A percentile compares a stretch with the other conserved stretches of the same genome.
These are phyloP conservation scores for Anthopleura sola DNA, from an alignment of 64 coral and sea anemone species.

Conservation along the genomic window DNA sequence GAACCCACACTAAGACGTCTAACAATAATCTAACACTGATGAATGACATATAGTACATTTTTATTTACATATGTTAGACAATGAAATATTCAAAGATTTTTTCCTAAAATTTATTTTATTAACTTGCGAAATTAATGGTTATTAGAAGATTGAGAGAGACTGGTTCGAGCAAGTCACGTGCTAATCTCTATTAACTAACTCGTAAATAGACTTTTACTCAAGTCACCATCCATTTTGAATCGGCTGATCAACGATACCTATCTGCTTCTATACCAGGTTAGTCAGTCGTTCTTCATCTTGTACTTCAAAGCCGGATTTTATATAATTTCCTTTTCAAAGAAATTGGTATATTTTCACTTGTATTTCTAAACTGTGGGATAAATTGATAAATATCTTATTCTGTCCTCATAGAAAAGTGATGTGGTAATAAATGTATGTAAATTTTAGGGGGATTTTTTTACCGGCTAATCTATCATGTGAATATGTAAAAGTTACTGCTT, in stretches of 20 bases:
- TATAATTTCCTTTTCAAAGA: background rate
- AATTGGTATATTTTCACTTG: background rate
- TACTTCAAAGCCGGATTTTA: background rate
- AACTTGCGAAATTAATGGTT: background rate
- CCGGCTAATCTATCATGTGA: too few species aligned
- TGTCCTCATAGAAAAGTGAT: too few species aligned
- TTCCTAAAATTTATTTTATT: too few species aligned
- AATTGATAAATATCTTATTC: background rate
- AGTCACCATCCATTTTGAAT: slow-evolving; percentile 3
- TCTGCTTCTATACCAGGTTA: background rate
- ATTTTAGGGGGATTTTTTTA: too few species aligned
- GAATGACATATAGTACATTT: too few species aligned
- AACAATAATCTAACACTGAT: too few species aligned
- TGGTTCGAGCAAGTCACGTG: background rate
- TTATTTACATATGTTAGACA: too few species aligned
- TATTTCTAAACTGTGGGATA: background rate
- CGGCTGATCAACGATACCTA: background rate
- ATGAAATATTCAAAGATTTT: background rate
- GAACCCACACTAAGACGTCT: too few species aligned
- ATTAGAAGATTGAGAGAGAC: background rate
- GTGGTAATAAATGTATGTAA: background rate
- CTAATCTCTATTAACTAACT: too few species aligned
- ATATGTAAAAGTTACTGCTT: too few species aligned
- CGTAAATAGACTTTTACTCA: background rate
- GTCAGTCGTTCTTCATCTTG: background rate